Base-by-base conservation (phyloP, 2,113 vertebrate genomes). In the Lamprotornis superbus region DNA sequence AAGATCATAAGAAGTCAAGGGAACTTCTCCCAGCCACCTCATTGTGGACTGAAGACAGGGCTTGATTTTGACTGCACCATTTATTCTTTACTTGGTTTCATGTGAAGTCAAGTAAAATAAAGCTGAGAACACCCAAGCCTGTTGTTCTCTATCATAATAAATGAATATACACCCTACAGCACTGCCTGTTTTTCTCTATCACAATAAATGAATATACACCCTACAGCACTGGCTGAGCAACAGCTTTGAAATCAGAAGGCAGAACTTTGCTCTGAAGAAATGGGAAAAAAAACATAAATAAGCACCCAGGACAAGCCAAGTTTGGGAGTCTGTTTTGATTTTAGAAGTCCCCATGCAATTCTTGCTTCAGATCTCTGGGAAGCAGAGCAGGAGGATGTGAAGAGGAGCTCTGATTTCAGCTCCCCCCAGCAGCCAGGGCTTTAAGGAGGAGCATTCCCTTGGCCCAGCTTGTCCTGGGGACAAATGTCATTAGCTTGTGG, bases 401-500 rank as follows among this genome's bases (percentile, higher is more conserved):
- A 44, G 19, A 14, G 37, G 24, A 77, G 39, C 22, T n/a, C 12
- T 9, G 10, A 42, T 59, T 79, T 61, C 74, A 79, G 23, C n/a
- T 60, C 65, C 19, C 39, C 37, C 30, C 74, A 71, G 42, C 55
- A 67, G 60, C 42, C 0, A 0, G 15, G 22, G 19, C 2, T 30
- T 76, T 25, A 28, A 27, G 1, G 1, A 74, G 49, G 82, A 57
- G n/a, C 40, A 8, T 49, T 56, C 25, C 35, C 59, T 57, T 11
- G 4, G 3, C 28, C 20, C n/a, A 65, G 0, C 35, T 47, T 35
- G 61, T 85, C 50, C 74, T 24, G 37, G 31, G 53, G 28, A 21
- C 0, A 0, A 65, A 33, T 35, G 70, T 46, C 39, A 40, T 70
- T 3, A 67, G 35, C 40, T 77, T 27, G 0, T 68, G 65, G n/a